A percentile compares a stretch with the other conserved stretches of the same genome.
These are phyloP conservation scores for Pollimyrus isidori DNA, from an alignment of 2,113 vertebrate genomes.

Conservation along the genomic window DNA sequence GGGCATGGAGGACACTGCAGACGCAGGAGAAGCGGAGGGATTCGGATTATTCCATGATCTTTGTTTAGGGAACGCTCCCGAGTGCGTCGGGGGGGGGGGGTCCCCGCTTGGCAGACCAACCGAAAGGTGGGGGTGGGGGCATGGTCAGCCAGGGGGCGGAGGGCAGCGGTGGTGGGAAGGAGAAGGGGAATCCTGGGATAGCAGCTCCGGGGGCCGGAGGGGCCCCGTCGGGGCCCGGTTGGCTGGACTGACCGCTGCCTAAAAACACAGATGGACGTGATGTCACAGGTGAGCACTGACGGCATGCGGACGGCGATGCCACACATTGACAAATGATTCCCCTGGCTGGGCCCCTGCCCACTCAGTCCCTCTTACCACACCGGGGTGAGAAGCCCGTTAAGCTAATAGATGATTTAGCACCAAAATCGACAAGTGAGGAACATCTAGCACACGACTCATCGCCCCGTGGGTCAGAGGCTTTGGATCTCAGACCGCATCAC, in stretches of 20 bases:
- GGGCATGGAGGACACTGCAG: constrained; percentile 81
- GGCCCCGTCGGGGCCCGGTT: constrained; percentile 39
- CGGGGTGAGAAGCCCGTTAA: background rate
- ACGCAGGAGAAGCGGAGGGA: background rate
- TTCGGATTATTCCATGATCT: no score
- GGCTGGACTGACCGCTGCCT: constrained; percentile 45
- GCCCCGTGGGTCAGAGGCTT: background rate
- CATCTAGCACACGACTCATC: background rate
- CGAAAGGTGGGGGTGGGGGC: constrained; percentile 80
- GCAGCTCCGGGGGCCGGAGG: constrained; percentile 44
- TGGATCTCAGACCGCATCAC: background rate
- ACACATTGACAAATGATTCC: background rate
- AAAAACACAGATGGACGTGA: background rate
- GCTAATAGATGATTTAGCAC: background rate
- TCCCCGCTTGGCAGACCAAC: constrained; percentile 49
- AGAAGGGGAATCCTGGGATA: constrained; percentile 71
- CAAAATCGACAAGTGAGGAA: background rate
- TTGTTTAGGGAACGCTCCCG: background rate
- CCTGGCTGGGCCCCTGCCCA: no score
- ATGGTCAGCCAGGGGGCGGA: constrained; percentile 77
- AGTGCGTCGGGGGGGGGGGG: background rate
- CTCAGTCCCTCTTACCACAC: background rate
- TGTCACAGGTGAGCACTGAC: background rate
- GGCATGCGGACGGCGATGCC: no score
- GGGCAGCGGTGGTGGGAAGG: constrained; percentile 69